Evolutionary conservation across 2,888 invertebrate species (phyloP), one percentile per base, ranked within the genome.

Genomic region (Allolobophora icterica): DNA sequence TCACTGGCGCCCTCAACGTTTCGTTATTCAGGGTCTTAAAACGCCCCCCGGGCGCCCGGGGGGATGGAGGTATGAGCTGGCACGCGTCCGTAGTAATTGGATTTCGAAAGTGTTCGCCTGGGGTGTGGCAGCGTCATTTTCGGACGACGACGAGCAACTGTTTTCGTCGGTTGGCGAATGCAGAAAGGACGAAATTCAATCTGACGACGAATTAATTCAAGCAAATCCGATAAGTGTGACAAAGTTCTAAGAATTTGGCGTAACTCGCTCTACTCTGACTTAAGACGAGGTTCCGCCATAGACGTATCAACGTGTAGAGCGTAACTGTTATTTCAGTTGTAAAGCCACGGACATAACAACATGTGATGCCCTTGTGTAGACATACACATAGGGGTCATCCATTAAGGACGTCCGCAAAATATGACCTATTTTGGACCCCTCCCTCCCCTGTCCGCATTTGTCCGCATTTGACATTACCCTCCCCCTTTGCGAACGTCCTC

Each of bases 181-280:
- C 35, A 15, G n/a, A 87, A 87, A 87, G 87, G 34, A 87, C 87
- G 87, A 4, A 35, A 87, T 87, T 38, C 6, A 87, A 87, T 87
- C 33, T n/a, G 38, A 1, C 38, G 87, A 87, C 87, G 87, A 87
- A 87, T 87, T 87, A 87, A 87, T 87, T 87, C 87, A 33, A 38
- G 87, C 87, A 87, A 87, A 87, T 87, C 87, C 21, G 35, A 87
- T 87, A 34, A 87, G n/a, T 35, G 87, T 87, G 87, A 87, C 87
- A 87, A 38, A 87, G 34, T 87, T 87, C 34, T 87, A 38, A 17
- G 71, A 71, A 71, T 71, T 71, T 71, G 71, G n/a, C 71, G 71
- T 71, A 71, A 71, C 71, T 71, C 71, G 71, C n/a, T n/a, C 71
- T n/a, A n/a, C 71, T 71, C 71, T n/a, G 71, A 71, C 11, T 71